A percentile compares a stretch with the other conserved stretches of the same genome.
phyloP scores from a whole-genome alignment of 2,797 vertebrate genomes.

The Pyrrhura leucotis region DNA sequence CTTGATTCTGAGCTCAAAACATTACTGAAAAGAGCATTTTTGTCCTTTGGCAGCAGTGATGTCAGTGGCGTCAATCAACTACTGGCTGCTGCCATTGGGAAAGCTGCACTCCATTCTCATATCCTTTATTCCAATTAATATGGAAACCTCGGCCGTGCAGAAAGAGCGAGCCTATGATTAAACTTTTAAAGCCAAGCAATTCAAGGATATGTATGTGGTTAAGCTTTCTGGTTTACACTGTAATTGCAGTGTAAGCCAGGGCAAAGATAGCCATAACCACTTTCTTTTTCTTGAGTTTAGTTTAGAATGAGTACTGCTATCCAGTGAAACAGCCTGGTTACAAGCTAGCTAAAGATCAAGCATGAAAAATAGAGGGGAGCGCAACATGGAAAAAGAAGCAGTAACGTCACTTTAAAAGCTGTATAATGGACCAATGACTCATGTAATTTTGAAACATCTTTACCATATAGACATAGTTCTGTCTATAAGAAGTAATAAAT shows the following conservation, averaged over 20 bases:
- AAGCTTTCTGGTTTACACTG: constrained; percentile 41
- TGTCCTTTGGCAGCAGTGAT: neutral
- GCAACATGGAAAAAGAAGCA: neutral
- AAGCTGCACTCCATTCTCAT: neutral
- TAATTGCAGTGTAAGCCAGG: constrained; percentile 46
- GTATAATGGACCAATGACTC: no score
- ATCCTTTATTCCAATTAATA: neutral
- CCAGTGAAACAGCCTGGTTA: constrained; percentile 21
- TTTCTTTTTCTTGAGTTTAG: neutral
- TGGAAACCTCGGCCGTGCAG: constrained; percentile 15
- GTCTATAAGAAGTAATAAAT: neutral
- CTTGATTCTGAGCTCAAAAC: neutral
- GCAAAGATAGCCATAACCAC: neutral
- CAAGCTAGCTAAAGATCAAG: neutral
- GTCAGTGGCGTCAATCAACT: neutral
- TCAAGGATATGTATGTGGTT: constrained; percentile 57
- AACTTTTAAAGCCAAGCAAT: constrained; percentile 65
- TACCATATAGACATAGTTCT: neutral
- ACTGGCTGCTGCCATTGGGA: neutral
- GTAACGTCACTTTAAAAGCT: neutral
- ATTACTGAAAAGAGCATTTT: neutral
- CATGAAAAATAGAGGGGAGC: neutral
- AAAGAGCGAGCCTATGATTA: constrained; percentile 44
- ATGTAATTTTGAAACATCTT: neutral
- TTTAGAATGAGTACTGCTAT: constrained; percentile 24